Conservation (phyloP, 1,140 invertebrate species). For the Oryzaephilus surinamensis region DNA sequence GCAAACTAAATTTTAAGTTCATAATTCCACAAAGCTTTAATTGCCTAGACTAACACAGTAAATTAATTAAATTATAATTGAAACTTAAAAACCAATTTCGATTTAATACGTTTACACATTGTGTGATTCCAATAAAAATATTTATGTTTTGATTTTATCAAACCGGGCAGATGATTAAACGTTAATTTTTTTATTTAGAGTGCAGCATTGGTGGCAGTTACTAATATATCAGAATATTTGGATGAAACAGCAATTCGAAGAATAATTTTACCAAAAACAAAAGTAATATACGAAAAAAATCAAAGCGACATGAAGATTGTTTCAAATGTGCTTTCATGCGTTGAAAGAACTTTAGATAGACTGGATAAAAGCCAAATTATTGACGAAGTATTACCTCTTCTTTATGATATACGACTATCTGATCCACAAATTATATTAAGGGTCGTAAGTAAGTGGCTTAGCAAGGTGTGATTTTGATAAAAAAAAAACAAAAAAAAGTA, state of each 20-base stretch:
- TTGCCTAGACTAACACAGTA: too few relatives aligned
- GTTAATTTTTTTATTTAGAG: constrained; percentile 44
- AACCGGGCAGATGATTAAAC: not conserved
- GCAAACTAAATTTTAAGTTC: too few relatives aligned
- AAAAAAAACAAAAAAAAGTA: not conserved
- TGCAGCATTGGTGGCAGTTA: constrained; percentile 80
- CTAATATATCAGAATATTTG: constrained; percentile 74
- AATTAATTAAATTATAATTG: too few relatives aligned
- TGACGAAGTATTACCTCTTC: constrained; percentile 82
- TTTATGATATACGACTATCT: constrained; percentile 76
- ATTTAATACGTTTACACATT: too few relatives aligned
- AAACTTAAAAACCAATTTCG: too few relatives aligned
- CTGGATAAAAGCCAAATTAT: constrained; percentile 81
- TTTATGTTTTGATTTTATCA: too few relatives aligned
- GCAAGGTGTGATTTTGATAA: not conserved
- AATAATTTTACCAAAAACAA: constrained; percentile 79
- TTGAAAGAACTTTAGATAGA: constrained; percentile 68
- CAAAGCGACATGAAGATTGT: constrained; percentile 65
- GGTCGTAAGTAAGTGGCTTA: constrained; percentile 80
- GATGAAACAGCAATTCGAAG: constrained; percentile 72
- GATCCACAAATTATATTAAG: constrained; percentile 72
- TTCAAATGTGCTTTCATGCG: constrained; percentile 62
- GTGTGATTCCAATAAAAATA: too few relatives aligned
- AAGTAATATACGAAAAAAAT: constrained; percentile 79
- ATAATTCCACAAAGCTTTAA: too few relatives aligned